Evolutionary conservation across 92 coral and sea anemone genomes (phyloP).

Genomic region (Palythoa heliodiscus): DNA sequence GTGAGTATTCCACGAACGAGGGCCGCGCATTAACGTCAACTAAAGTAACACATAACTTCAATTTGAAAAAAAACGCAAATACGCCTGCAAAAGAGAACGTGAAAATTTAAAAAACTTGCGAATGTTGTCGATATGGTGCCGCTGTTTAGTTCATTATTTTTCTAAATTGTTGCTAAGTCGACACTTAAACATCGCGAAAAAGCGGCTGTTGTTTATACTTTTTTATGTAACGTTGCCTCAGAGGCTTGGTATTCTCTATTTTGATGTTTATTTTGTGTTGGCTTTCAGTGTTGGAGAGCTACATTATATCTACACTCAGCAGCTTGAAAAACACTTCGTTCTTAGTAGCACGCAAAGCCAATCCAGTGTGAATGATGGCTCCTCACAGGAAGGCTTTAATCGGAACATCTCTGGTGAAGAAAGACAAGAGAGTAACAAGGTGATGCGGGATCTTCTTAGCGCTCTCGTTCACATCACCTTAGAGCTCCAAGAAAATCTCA

Average conservation of each 20-base stretch:
- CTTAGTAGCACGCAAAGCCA: slow-evolving; percentile 71
- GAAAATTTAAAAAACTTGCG: too few relatives aligned
- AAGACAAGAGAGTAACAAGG: slow-evolving; percentile 57
- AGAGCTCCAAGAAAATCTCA: slow-evolving; percentile 87
- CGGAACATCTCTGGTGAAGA: slow-evolving; percentile 69
- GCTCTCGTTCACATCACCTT: slow-evolving; percentile 78
- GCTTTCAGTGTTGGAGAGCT: slow-evolving; percentile 75
- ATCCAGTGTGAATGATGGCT: slow-evolving; percentile 61
- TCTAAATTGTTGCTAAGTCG: too few relatives aligned
- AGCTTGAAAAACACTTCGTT: slow-evolving; percentile 90
- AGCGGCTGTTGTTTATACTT: too few relatives aligned
- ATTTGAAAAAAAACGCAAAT: too few relatives aligned
- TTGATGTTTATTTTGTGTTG: too few relatives aligned
- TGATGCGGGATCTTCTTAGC: slow-evolving; percentile 78
- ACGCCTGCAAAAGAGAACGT: too few relatives aligned
- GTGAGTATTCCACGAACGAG: too few relatives aligned
- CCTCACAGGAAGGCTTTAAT: slow-evolving; percentile 77
- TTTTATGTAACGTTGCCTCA: not conserved
- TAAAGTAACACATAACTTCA: too few relatives aligned
- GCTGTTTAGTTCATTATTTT: too few relatives aligned
- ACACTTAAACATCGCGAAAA: too few relatives aligned
- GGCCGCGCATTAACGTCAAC: too few relatives aligned
- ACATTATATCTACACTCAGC: slow-evolving; percentile 89
- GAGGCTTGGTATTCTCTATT: not conserved
- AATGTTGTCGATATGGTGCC: too few relatives aligned